Evolutionary conservation across 1,140 invertebrate genomes (phyloP).

Genomic region (Lysiphlebus fabarum): DNA sequence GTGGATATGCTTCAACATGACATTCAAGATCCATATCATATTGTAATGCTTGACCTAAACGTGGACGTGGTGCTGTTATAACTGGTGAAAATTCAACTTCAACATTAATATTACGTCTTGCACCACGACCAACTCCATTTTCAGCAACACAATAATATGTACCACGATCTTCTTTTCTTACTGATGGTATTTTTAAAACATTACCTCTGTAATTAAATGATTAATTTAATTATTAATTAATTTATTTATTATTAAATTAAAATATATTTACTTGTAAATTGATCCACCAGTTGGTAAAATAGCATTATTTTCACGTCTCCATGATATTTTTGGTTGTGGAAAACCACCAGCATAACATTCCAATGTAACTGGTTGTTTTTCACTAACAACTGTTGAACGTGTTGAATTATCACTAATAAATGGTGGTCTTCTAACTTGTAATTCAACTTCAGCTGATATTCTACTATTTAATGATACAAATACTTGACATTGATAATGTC

Average conservation of each 20-base stretch:
- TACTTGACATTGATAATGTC: constrained; percentile 83
- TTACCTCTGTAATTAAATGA: constrained; percentile 66
- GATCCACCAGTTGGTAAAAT: constrained; percentile 85
- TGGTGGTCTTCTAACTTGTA: constrained; percentile 80
- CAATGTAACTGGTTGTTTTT: constrained; percentile 74
- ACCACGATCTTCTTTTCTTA: constrained; percentile 85
- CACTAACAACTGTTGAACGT: constrained; percentile 77
- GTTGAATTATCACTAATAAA: constrained; percentile 92
- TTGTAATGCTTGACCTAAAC: constrained; percentile 81
- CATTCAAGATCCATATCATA: constrained; percentile 92
- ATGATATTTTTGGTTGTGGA: constrained; percentile 79
- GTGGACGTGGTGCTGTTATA: constrained; percentile 74
- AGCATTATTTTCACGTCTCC: constrained; percentile 90
- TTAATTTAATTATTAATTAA: neutral
- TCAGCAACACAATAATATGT: constrained; percentile 93
- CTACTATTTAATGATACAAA: constrained; percentile 74
- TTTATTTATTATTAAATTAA: constrained; percentile 1
- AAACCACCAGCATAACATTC: constrained; percentile 86
- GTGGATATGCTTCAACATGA: constrained; percentile 88
- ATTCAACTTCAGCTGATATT: constrained; percentile 77
- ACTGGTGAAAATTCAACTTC: constrained; percentile 87
- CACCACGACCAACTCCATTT: constrained; percentile 82
- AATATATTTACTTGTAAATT: constrained; percentile 59
- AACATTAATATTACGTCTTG: constrained; percentile 80
- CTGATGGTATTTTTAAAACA: constrained; percentile 72